Conservation (phyloP, 2,113 vertebrate species). For the Eclectus roratus region DNA sequence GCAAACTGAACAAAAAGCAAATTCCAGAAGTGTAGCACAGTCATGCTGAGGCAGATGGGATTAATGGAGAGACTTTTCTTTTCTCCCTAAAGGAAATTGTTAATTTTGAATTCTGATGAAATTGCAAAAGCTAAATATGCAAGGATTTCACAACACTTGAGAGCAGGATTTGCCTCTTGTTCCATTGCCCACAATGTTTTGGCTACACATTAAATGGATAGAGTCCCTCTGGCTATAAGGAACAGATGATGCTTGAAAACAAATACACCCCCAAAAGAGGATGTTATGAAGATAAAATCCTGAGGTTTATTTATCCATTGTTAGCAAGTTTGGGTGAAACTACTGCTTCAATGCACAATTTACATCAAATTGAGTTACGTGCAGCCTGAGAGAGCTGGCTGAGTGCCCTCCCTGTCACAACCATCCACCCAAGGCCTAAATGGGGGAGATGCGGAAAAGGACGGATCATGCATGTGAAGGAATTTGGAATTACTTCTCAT, state of each 20-base stretch:
- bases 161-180: background rate
- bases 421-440: background rate
- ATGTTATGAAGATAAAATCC: background rate
- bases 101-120: background rate
- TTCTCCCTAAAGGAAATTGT: background rate
- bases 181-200: background rate
- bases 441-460: background rate
- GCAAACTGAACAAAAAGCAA: background rate
- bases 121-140: background rate
- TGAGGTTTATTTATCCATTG: background rate
- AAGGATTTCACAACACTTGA: background rate
- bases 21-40: background rate
- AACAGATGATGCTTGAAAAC: background rate
- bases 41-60: background rate
- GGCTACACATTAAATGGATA: background rate
- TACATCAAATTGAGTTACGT: background rate
- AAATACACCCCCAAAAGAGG: background rate
- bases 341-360: background rate
- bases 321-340: background rate
- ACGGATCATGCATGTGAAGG: fast-evolving
- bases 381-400: background rate
- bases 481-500: background rate
- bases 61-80: background rate
- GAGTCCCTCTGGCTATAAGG: background rate
- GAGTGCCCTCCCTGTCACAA: background rate